A percentile compares a stretch with the other conserved stretches of the same genome.
These are phyloP conservation scores for Cassiopea andromeda DNA, from an alignment of 30 jellyfish, hydroid and myxozoan genomes.

Conservation along the genomic window DNA sequence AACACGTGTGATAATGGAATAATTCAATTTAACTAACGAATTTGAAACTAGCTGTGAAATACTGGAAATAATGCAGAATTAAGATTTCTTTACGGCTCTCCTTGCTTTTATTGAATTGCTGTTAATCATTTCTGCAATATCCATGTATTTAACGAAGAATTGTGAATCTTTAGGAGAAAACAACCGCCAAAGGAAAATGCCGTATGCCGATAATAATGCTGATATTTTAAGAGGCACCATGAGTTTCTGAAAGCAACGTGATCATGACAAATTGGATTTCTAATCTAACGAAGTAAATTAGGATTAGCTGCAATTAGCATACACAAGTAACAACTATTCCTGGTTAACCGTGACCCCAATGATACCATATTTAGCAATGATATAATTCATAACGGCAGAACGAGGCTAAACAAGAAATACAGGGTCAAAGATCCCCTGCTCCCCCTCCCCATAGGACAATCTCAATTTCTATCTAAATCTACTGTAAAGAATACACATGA, in stretches of 20 bases:
- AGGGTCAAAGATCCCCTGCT: too few species aligned
- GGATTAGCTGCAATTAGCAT: background rate
- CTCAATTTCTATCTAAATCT: too few species aligned
- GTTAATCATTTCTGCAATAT: background rate
- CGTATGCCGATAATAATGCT: background rate
- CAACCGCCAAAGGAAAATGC: background rate
- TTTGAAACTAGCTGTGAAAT: background rate
- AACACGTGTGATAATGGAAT: background rate
- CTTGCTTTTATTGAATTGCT: background rate
- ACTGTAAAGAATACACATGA: too few species aligned
- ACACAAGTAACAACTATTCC: background rate
- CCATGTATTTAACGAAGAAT: background rate
- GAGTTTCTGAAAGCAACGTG: background rate
- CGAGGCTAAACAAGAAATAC: too few species aligned
- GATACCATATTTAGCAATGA: background rate
- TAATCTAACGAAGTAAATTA: background rate
- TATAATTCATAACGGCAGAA: too few species aligned
- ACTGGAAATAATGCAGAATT: background rate
- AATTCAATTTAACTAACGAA: background rate
- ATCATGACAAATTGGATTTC: background rate
- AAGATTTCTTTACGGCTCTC: background rate
- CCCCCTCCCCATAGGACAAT: too few species aligned
- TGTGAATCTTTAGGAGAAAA: background rate
- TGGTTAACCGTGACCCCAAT: background rate
- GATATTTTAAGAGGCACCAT: background rate